Evolutionary conservation across 1,140 invertebrate species (phyloP).

Genomic region (Rhagoletis zephyria): DNA sequence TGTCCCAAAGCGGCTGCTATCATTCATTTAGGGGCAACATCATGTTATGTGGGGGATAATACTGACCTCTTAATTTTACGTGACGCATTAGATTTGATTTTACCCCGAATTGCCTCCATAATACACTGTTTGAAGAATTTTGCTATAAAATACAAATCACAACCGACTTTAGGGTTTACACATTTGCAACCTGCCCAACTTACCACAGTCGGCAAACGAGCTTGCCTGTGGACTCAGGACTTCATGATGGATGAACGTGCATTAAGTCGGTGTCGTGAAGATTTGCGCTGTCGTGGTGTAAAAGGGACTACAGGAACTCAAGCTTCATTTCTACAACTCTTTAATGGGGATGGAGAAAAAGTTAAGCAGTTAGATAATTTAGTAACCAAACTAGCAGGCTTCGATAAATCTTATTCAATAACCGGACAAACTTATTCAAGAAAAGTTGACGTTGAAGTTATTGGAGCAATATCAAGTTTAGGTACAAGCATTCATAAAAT

Average conservation of each 20-base stretch:
- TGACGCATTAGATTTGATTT: constrained; percentile 89
- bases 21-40: constrained; percentile 98
- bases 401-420: constrained; percentile 86
- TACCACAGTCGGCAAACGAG: constrained; percentile 97
- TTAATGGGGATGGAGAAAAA: constrained; percentile 89
- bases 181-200: constrained; percentile 98
- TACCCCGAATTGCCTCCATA: constrained; percentile 88
- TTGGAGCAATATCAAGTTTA: constrained; percentile 83
- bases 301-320: constrained; percentile 99
- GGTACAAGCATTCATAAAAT: constrained; percentile 94
- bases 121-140: constrained; percentile 87
- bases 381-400: constrained; percentile 91
- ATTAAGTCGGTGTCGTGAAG: constrained; percentile 81
- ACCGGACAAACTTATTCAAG: constrained; percentile 97
- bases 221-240: constrained; percentile 95
- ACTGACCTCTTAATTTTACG: constrained; percentile 92
- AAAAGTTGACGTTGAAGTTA: constrained; percentile 92
- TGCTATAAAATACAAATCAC: constrained; percentile 82
- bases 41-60: constrained; percentile 98
- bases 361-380: constrained; percentile 86
- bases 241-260: constrained; percentile 94
- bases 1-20: constrained; percentile 94
- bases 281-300: constrained; percentile 93
- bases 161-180: constrained; percentile 95
- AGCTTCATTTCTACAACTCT: constrained; percentile 95